Conservation (phyloP, 37 sponge, comb jelly and placozoan species). For the Petrosia ficiformis region DNA sequence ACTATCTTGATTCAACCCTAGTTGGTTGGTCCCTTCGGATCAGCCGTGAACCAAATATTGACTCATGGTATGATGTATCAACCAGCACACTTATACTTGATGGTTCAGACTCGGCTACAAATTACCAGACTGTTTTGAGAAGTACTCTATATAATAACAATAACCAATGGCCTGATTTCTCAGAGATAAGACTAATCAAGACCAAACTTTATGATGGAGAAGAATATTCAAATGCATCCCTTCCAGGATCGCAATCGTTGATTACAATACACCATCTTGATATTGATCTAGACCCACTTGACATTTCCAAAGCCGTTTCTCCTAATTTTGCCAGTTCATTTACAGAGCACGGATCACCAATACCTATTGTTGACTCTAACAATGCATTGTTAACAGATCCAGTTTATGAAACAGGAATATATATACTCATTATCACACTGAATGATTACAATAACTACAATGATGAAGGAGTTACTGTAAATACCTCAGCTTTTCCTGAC, state of each 20-base stretch:
- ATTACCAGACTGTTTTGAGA: conserved; percentile 69
- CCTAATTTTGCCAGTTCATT: conserved; percentile 52
- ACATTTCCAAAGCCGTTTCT: conserved; percentile 23
- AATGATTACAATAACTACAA: conserved; percentile 27
- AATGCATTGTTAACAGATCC: conserved; percentile 60
- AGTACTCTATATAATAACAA: conserved; percentile 72
- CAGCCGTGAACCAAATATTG: conserved; percentile 85
- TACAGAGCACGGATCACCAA: conserved; percentile 40
- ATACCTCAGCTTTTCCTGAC: not conserved
- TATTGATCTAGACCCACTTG: conserved; percentile 77
- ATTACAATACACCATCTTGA: conserved; percentile 81
- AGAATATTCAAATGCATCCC: conserved; percentile 29
- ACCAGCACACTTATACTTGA: conserved; percentile 40
- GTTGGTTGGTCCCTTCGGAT: conserved; percentile 78
- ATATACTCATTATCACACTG: conserved; percentile 53
- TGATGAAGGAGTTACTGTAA: conserved; percentile 56
- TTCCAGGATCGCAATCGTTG: conserved; percentile 33
- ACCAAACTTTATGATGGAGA: conserved; percentile 66
- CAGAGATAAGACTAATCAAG: conserved; percentile 28
- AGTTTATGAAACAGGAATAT: conserved; percentile 21
- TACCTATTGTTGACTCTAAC: conserved; percentile 62
- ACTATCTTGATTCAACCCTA: conserved; percentile 22
- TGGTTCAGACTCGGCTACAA: conserved; percentile 73
- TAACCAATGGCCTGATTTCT: conserved; percentile 45
- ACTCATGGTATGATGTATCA: conserved; percentile 35